Base-by-base conservation (phyloP, 2,797 vertebrate species). In the Phylloscopus collybita region DNA sequence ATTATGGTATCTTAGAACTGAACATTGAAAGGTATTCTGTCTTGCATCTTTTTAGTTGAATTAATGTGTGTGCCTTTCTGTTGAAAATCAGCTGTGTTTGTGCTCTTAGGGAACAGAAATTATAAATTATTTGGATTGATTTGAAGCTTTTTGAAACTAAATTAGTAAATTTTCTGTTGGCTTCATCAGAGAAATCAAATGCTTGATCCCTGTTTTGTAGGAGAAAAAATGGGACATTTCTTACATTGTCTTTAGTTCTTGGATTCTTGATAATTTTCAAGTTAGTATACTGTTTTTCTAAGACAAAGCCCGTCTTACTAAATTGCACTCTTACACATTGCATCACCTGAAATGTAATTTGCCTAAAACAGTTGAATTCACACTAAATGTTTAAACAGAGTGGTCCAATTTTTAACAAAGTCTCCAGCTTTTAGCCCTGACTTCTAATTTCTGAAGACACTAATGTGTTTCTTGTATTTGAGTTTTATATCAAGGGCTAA, bases 1-100 rank as follows among this genome's bases (percentile, higher is more conserved):
- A 5, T 64, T 6, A 9, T 51, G 19, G 4, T 86, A 16, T 66
- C 61, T 62, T 13, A 40, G 36, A 53, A 56, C 14, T 49, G 30
- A 50, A 45, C 2, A 4, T 13, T 67, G 14, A 69, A 61, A 18
- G 9, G 17, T 75, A 32, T 45, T 82, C 18, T 65, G 17, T 76
- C 30, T 30, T 59, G 4, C 16, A 1, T 83, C 16, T 42, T 60
- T 66, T 47, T 66, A 7, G 1, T n/a, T 88, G 45, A 79, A 64
- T 59, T 62, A n/a, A 15, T 12, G 2, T 1, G 0, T 49, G 7
- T 80, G 22, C 40, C 20, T 89, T 88, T 72, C 36, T n/a, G 1
- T 30, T 80, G 76, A 65, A 60, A 78, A 57, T 62, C 8, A 51
- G 15, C 30, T 65, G 0, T 64, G 21, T 49, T 19, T 82, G 11